Conservation (phyloP, 2,888 invertebrate species). For the Elegia similella region DNA sequence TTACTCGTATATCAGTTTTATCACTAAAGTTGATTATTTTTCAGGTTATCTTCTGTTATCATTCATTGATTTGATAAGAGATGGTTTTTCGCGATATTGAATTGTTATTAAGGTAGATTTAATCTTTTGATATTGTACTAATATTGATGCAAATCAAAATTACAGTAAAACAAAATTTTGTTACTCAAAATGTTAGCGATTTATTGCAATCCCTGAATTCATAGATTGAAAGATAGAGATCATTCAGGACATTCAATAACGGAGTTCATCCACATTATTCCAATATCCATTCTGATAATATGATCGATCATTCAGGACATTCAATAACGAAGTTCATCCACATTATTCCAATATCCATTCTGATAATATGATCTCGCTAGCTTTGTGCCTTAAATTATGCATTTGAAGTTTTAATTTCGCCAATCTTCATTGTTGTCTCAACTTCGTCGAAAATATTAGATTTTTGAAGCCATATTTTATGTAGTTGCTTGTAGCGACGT, state of each 20-base stretch:
- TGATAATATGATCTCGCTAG: background rate
- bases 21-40: too few relatives aligned
- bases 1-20: too few relatives aligned
- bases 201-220: background rate
- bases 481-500: too few relatives aligned
- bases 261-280: background rate
- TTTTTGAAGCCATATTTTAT: too few relatives aligned
- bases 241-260: background rate
- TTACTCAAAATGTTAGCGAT: background rate
- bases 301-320: background rate
- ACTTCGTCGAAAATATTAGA: too few relatives aligned
- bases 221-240: background rate
- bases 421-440: background rate
- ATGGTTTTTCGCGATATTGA: too few relatives aligned
- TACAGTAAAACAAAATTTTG: background rate
- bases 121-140: background rate
- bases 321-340: background rate
- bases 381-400: background rate
- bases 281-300: background rate
- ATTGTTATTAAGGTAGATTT: too few relatives aligned
- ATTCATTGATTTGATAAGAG: too few relatives aligned
- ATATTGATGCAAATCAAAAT: background rate
- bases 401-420: background rate
- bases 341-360: background rate
- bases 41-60: too few relatives aligned